Conservation (phyloP, 2,113 vertebrate species). For the Nanorana parkeri region DNA sequence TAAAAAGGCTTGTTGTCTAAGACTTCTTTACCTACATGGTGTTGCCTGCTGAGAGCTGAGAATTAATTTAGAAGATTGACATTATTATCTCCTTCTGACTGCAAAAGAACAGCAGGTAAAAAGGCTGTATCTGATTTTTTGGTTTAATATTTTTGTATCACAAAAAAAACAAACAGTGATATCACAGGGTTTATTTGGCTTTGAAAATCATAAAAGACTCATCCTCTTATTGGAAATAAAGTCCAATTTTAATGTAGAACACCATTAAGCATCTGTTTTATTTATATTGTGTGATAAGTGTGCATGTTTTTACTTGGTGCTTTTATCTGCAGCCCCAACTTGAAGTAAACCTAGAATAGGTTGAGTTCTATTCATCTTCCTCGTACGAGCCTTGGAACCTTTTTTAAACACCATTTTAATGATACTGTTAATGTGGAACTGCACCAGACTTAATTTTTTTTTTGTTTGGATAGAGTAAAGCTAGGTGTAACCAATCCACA, state of each 20-base stretch:
- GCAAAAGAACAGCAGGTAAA: neutral
- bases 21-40: too few relatives aligned
- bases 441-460: too few relatives aligned
- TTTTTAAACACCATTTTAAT: too few relatives aligned
- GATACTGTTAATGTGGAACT: too few relatives aligned
- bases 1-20: too few relatives aligned
- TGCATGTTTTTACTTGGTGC: neutral
- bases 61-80: neutral
- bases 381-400: too few relatives aligned
- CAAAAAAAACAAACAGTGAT: neutral
- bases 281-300: neutral
- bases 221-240: neutral
- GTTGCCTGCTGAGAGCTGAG: too few relatives aligned
- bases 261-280: neutral
- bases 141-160: neutral
- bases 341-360: too few relatives aligned
- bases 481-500: too few relatives aligned
- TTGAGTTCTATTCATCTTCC: too few relatives aligned
- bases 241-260: neutral
- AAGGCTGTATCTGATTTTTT: constrained; percentile 1
- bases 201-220: neutral
- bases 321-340: neutral
- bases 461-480: too few relatives aligned
- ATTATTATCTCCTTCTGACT: constrained; percentile 3
- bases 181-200: neutral